Evolutionary conservation across 2,888 invertebrate species (phyloP).

Genomic region (Eulithis testata): DNA sequence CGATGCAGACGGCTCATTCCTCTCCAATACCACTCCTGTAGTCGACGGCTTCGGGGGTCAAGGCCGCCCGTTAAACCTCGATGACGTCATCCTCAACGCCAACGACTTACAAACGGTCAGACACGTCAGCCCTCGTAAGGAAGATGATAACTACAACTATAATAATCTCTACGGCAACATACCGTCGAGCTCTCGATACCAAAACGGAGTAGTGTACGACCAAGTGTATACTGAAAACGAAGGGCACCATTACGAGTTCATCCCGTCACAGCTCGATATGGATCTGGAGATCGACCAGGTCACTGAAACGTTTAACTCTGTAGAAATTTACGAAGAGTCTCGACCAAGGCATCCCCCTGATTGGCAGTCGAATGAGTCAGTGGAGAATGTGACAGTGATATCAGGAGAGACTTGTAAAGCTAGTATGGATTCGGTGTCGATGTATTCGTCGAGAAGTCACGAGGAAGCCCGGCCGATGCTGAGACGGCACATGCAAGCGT

Average conservation of each 20-base stretch:
- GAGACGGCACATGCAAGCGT: slow-evolving; percentile 73
- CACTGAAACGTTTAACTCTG: slow-evolving; percentile 70
- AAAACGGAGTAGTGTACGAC: slow-evolving; percentile 72
- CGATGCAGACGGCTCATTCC: slow-evolving; percentile 75
- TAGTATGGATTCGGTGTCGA: slow-evolving; percentile 83
- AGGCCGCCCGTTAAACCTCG: slow-evolving; percentile 75
- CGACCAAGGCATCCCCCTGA: slow-evolving; percentile 57
- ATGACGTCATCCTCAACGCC: slow-evolving; percentile 71
- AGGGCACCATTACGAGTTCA: slow-evolving; percentile 72
- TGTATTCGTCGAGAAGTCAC: slow-evolving; percentile 85
- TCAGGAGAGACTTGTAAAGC: slow-evolving; percentile 67
- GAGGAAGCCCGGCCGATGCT: slow-evolving; percentile 73
- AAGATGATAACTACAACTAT: slow-evolving; percentile 81
- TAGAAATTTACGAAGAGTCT: slow-evolving; percentile 73
- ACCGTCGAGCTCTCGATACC: slow-evolving; percentile 62
- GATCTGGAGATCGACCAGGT: slow-evolving; percentile 67
- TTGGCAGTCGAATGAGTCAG: slow-evolving; percentile 76
- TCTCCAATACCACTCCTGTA: slow-evolving; percentile 79
- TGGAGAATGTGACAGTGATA: slow-evolving; percentile 83
- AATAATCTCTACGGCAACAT: slow-evolving; percentile 72
- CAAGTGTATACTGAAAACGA: slow-evolving; percentile 77
- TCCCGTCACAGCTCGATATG: slow-evolving; percentile 62
- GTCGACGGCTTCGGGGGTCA: slow-evolving; percentile 81
- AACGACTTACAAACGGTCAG: slow-evolving; percentile 67
- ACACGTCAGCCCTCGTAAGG: slow-evolving; percentile 62